Base-by-base conservation (phyloP, 1,140 invertebrate species). In the Orchestia grillus region DNA sequence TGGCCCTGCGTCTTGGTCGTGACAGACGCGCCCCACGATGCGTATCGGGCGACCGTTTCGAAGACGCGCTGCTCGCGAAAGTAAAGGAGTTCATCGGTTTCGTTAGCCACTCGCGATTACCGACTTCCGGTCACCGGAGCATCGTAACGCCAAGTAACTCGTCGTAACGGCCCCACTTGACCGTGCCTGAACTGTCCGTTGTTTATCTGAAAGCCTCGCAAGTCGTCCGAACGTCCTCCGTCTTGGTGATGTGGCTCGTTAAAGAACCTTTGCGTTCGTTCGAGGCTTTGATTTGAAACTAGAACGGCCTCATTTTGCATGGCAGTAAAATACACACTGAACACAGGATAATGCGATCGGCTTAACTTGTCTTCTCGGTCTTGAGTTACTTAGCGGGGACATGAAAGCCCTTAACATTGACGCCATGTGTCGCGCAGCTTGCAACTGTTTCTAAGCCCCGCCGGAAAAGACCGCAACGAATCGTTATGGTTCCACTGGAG, bases 21-120 rank as follows among this genome's bases (percentile, higher is more conserved):
- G 62, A 77, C 62, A 77, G 62, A 77, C 62, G 62, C 62, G 28
- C 62, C 28, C 36, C 28, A 28, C 28, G 62, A 77, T 77, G 62
- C 62, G 62, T 77, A 77, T 77, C 62, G 28, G 28, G 11, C 62
- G 28, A 77, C 62, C 62, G 62, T 77, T 77, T 28, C 28, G 62
- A 77, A 36, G 62, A 77, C 11, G 62, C 62, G 62, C 62, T 3
- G 62, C 62, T 15, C 62, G 62, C 62, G 62, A 77, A 77, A 77
- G 62, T 77, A 77, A 77, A 77, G 62, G 62, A 77, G 62, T 77
- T 77, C 62, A 77, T 77, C 62, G 62, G 62, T 77, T 77, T 77
- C 62, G 62, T 77, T 77, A 77, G 62, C 36, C 62, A 77, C 11
- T 77, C 11, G 62, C 62, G 28, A 77, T 77, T 77, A 77, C 62